A percentile compares a stretch with the other conserved stretches of the same genome.
phyloP scores from a whole-genome alignment of 2,113 vertebrate species.

The Paratilapia polleni region DNA sequence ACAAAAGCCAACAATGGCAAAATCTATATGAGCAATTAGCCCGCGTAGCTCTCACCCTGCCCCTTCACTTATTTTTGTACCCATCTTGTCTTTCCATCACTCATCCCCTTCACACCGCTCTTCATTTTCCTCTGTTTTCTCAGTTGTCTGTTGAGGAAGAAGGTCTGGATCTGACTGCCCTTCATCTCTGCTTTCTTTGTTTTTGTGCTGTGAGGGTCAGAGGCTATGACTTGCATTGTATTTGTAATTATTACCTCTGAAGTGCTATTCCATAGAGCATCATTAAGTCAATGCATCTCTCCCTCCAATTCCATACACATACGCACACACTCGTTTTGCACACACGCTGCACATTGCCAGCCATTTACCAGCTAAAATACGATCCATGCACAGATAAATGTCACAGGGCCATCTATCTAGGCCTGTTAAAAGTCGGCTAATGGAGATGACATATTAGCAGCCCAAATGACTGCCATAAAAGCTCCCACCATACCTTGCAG shows the following conservation, averaged over 20 bases:
- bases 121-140: not conserved
- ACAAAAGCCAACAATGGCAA: constrained; percentile 71
- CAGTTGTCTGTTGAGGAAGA: constrained; percentile 32
- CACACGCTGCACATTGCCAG: constrained; percentile 50
- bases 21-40: constrained; percentile 74
- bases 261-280: constrained; percentile 62
- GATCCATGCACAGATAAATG: constrained; percentile 73
- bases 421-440: constrained; percentile 76
- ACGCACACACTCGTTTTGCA: constrained; percentile 47
- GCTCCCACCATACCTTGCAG: constrained; percentile 62
- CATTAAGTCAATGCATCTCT: constrained; percentile 73
- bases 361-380: constrained; percentile 78
- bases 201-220: constrained; percentile 40
- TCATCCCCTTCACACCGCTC: constrained; percentile 8
- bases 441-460: constrained; percentile 79
- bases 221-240: constrained; percentile 59
- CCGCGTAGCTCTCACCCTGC: constrained; percentile 28
- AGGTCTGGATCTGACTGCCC: constrained; percentile 18
- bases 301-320: constrained; percentile 27
- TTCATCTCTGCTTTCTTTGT: not conserved
- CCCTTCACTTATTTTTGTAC: constrained; percentile 13
- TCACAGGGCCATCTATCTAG: constrained; percentile 76
- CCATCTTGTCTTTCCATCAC: constrained; percentile 35
- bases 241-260: constrained; percentile 72
- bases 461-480: constrained; percentile 79